Evolutionary conservation across 2,888 invertebrate genomes (phyloP), one percentile per base, ranked within the genome.

Genomic region (Archaeoteleia sp.): DNA sequence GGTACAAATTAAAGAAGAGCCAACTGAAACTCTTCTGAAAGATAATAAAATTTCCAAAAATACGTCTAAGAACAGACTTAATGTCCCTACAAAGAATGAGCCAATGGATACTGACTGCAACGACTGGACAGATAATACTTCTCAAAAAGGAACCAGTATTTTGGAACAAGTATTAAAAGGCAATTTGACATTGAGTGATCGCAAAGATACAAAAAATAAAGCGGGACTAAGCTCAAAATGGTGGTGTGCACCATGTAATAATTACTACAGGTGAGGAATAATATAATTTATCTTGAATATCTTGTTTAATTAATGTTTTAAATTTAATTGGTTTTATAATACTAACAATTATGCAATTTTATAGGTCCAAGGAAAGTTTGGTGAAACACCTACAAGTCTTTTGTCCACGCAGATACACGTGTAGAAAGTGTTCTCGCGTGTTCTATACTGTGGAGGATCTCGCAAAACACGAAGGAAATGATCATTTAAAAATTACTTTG

Each of bases 171-270:
- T 79, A 9, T 60, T 82, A 17, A 82, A 72, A 0, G 82, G 82
- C 2, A 79, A 54, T 65, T 67, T 82, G 49, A 80, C 77, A 2
- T 70, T 79, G 27, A 79, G 74, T 7, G 79, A 82, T 51, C 73
- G 78, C n/a, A 79, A 78, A 45, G 77, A 80, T 14, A 27, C 73
- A 2, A 69, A 75, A 15, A 53, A 74, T 2, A 74, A 71, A 51
- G 27, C 57, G 9, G 75, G 73, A 27, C 65, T 76, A 4, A 78
- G 71, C 12, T 81, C 82, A 2, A 71, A 81, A 37, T 82, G 80
- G 80, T 79, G 79, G 78, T 82, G 82, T n/a, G 71, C 80, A n/a
- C 79, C 81, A 1, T 82, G 82, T 49, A 82, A 82, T 67, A 78
- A 63, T 75, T 82, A 82, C 57, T 82, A 75, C 32, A 78, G 76